Conservation (phyloP, 1,140 invertebrate genomes). For the Littorina saxatilis region DNA sequence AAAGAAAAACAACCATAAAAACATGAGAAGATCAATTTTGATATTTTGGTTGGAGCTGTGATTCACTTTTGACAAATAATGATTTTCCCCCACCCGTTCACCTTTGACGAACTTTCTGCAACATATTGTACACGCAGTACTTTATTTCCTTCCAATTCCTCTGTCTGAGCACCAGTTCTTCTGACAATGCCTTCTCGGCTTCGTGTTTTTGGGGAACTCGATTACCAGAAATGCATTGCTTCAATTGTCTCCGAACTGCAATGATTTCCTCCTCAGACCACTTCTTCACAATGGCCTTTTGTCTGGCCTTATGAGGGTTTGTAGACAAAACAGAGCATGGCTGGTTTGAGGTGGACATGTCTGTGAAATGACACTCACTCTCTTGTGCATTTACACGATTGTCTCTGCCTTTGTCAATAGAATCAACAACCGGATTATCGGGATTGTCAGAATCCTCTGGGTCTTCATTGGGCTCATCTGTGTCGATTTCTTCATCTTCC, state of each 20-base stretch:
- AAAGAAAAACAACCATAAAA: too few species aligned
- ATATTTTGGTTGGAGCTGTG: too few species aligned
- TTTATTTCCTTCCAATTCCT: neutral
- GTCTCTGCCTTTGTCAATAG: neutral
- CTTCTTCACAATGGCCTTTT: neutral
- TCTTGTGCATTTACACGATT: neutral
- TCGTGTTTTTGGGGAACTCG: neutral
- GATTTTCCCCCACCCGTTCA: too few species aligned
- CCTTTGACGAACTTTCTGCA: too few species aligned
- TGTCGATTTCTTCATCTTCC: neutral
- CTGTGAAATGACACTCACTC: neutral
- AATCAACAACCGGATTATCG: neutral
- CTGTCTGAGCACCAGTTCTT: neutral
- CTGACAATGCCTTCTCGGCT: neutral
- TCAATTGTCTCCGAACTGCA: neutral
- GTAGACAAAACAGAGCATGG: neutral
- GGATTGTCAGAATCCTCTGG: neutral
- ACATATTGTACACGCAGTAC: neutral
- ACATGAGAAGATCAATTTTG: too few species aligned
- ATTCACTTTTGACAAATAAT: too few species aligned
- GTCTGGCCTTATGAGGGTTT: neutral
- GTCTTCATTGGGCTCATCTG: neutral
- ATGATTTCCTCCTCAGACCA: neutral
- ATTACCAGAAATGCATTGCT: neutral
- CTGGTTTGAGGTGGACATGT: neutral